Evolutionary conservation across 2,888 invertebrate genomes (phyloP), one percentile per base, ranked within the genome.

Genomic region (Drosophila subquinaria): DNA sequence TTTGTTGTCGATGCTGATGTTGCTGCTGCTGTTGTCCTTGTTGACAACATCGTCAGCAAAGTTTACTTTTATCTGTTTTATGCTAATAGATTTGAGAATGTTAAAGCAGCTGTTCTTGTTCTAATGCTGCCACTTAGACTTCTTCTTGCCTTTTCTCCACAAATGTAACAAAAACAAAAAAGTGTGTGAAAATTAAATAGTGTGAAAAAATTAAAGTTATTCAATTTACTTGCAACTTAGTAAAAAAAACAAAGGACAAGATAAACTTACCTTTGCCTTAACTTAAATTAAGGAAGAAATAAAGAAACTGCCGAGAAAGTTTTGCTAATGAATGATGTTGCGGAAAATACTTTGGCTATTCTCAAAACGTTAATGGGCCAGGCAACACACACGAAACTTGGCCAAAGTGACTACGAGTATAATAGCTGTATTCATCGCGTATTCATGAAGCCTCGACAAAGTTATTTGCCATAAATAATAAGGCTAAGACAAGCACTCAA

Each of bases 31-130:
- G 56, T 69, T 68, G 61, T 52, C 35, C 76, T 81, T 78, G 73
- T 74, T 74, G 79, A 78, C 84, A 85, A 71, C 76, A 59, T 75
- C 75, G 73, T 75, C 81, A 71, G 74, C 70, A 74, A 86, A 85
- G 83, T 88, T 85, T 69, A 70, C 78, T 82, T 82, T 80, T 82
- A 88, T 85, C 81, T 78, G 78, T 76, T 73, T 82, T 88, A 85
- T 88, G 84, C 83, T 86, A 86, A 85, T 88, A 85, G 71, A 85
- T 83, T 81, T 66, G 56, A 65, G 68, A 60, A 75, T 67, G 68
- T 73, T 68, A 61, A 67, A 82, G 57, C 83, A 76, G 80, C 69
- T 82, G 79, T 69, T 75, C 20, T 69, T 67, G 43, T 27, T n/a
- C 20, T 27, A 43, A 20, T 40, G n/a, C 15, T 27, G 10, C 8